These are phyloP conservation scores for Petaurus breviceps DNA, from an alignment of 2,113 vertebrate species.

Conservation along the genomic window DNA sequence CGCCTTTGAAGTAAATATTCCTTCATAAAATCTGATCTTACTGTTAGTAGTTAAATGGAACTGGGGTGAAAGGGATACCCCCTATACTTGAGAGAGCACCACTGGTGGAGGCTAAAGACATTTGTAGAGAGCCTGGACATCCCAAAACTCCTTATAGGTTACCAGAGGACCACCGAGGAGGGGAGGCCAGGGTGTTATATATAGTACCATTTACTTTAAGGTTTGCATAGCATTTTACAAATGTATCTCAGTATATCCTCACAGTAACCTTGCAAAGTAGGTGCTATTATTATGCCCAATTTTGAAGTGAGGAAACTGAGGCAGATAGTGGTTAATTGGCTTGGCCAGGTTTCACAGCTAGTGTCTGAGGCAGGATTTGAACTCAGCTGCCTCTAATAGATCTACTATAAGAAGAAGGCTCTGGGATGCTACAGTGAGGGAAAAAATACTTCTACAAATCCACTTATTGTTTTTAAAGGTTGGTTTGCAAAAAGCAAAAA, in stretches of 20 bases:
- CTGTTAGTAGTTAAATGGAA: neutral
- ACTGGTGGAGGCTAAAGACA: neutral
- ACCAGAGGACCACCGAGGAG: neutral
- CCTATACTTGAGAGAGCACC: neutral
- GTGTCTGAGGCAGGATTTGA: neutral
- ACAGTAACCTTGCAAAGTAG: neutral
- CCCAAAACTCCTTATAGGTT: neutral
- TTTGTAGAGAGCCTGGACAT: neutral
- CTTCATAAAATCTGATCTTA: neutral
- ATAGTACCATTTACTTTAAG: neutral
- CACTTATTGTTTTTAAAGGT: conserved; percentile 93
- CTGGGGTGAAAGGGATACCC: neutral
- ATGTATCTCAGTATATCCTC: neutral
- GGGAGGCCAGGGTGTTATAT: neutral
- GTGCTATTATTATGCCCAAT: neutral
- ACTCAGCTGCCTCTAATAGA: neutral
- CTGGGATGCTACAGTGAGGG: conserved; percentile 89
- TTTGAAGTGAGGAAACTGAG: neutral
- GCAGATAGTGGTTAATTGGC: too few species aligned
- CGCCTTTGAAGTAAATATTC: neutral
- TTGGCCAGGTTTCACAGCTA: neutral
- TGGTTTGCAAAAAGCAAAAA: conserved; percentile 91
- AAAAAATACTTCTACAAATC: conserved; percentile 86
- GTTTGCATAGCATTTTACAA: neutral
- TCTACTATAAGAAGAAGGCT: conserved; percentile 95